Evolutionary conservation across 1,140 invertebrate species (phyloP), one percentile per base, ranked within the genome.

Genomic region (Bilobella aurantiaca): DNA sequence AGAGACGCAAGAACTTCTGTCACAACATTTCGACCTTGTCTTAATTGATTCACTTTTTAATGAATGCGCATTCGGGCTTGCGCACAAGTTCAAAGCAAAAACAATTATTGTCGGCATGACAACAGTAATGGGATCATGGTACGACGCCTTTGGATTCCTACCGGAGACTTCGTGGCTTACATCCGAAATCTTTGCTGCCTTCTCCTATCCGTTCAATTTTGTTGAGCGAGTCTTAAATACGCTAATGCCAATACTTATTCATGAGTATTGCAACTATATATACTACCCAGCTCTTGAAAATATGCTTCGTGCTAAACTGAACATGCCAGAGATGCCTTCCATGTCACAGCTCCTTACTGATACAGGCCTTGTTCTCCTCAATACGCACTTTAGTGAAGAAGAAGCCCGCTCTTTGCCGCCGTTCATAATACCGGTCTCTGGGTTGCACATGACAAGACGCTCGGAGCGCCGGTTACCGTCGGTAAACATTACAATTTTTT

Each of bases 11-110:
- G 28, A 14, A 27, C 58, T 29, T 64, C 61, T 56, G 12, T 62
- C 1, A 29, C 8, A 49, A 32, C 28, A 31, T 12, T 75, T 74
- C 46, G 76, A 77, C 63, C 49, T 77, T 1, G 71, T 77, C 1
- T 69, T 77, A 16, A 58, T 75, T 8, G 73, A 74, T 3, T 67
- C 67, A 8, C 71, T 75, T 59, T 74, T 73, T 65, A 73, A 72
- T 34, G 73, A 74, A 53, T 75, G 72, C 46, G 57, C 1, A 25
- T 18, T 66, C 5, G 70, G 70, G 1, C 29, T 71, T 1, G 64
- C 63, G 0, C 60, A 66, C 56, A 69, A 67, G 25, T 61, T 65
- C 30, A 56, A 64, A 23, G 64, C 67, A 8, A n/a, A n/a, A n/a
- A 46, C 57, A 2, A 42, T 28, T 18, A 49, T 65, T 2, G 31